Evolutionary conservation across 2,113 vertebrate species (phyloP), one percentile per base, ranked within the genome.

Genomic region (Zosterops japonicus): DNA sequence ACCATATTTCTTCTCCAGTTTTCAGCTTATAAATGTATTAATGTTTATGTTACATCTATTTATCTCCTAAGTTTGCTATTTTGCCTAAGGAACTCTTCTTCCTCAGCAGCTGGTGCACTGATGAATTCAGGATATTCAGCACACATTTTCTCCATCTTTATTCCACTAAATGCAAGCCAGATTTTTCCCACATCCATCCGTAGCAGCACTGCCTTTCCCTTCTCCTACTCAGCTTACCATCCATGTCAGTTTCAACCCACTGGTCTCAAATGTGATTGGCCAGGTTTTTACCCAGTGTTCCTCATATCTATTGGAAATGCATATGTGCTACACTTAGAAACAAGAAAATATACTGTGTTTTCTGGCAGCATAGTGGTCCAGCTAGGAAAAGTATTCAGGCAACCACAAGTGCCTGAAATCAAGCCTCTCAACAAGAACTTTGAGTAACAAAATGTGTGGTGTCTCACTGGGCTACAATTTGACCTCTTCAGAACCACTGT

Each of bases 221-320:
- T 56, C n/a, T 59, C 13, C 35, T 39, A 12, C 29, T 55, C 50
- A 69, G 3, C 8, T 47, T 33, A 56, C 24, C 9, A 36, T 4
- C 19, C 20, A 4, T 5, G 6, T 15, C 4, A 23, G 27, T 74
- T 81, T 81, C 69, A 89, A 84, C 6, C 20, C 28, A 46, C 5
- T 8, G 4, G 14, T 65, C 20, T 63, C 23, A 82, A 46, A 82
- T 1, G 9, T 2, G 28, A 33, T 28, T 0, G 0, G 5, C 41
- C 50, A 67, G 22, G 7, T 41, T 84, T 89, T 89, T n/a, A 60
- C 22, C 29, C 15, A 64, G 10, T 36, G 49, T 61, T 72, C 21
- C 10, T 42, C 25, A 5, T 42, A 42, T 33, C 6, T 52, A 7
- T 15, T 25, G 20, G 5, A 81, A 77, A 87, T 64, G 44, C 14